Base-by-base conservation (phyloP, 2,888 invertebrate species). In the Pomacea canaliculata region DNA sequence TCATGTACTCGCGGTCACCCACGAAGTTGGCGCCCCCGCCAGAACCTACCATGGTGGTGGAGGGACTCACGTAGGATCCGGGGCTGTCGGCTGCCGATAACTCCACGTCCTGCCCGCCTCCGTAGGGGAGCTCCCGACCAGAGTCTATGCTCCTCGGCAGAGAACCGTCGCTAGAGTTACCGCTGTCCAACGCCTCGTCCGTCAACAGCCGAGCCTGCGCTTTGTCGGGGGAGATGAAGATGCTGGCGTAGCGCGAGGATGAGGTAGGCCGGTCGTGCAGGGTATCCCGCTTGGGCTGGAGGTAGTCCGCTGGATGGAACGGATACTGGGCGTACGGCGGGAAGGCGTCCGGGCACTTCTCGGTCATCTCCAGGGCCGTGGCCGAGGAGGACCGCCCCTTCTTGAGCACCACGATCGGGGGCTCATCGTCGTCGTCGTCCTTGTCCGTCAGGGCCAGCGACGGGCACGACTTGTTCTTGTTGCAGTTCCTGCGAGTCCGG, bases 401-500 rank as follows among this genome's bases (percentile, higher is more conserved):
- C 75, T 90, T 89, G 18, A 90, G 79, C 48, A 90, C 88, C 56
- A 89, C 89, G 46, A 90, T 86, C 4, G 88, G 88, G 16, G 83
- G 85, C 46, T 84, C 84, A 27, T 86, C 86, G 10, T 86, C 88
- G 27, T 84, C 84, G 23, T 86, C 86, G 10, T 86, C 88, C 73
- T 83, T 84, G 74, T 89, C 90, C n/a, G 87, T 83, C 59, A 85
- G 79, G 37, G 89, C 87, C 76, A 88, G 82, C 37, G 87, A 84
- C 62, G 89, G 88, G 79, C 88, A 88, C 12, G 87, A 88, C 63
- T 87, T 86, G 79, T 87, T 88, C 80, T 85, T 85, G 79, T 85
- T 86, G 82, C 86, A 84, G 81, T 85, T 86, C 76, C 86, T 84
- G 77, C 84, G 83, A 63, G 89, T 88, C 72, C 89, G 94, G 82